Evolutionary conservation across 2,888 invertebrate genomes (phyloP).

Genomic region (Habroteleia sp.): DNA sequence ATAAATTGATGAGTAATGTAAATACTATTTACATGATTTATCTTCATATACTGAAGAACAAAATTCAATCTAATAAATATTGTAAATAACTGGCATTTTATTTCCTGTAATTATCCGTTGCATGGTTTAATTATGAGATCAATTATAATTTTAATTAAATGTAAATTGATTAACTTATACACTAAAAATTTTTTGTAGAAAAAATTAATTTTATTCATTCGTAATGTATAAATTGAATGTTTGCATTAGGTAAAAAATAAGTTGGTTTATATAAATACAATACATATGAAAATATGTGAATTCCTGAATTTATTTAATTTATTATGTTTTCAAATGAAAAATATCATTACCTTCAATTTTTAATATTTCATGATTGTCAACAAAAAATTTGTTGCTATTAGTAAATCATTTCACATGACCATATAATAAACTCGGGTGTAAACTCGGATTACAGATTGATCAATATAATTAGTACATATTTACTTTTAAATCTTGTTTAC

Average conservation of each 20-base stretch:
- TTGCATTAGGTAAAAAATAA: not conserved
- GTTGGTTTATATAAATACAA: too few species aligned
- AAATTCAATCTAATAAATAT: constrained; percentile 16
- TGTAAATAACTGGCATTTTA: constrained; percentile 18
- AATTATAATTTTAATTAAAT: too few species aligned
- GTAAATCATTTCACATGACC: not conserved
- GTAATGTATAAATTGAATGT: not conserved
- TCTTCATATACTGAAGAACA: not conserved
- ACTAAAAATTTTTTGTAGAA: too few species aligned
- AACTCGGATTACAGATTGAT: constrained; percentile 6
- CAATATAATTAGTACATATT: not conserved
- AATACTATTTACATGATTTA: constrained; percentile 23
- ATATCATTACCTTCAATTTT: not conserved
- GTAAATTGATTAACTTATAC: too few species aligned
- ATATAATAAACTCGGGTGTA: too few species aligned
- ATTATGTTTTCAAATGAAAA: too few species aligned
- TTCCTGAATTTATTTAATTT: too few species aligned
- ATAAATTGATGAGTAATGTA: constrained; percentile 16
- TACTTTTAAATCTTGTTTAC: too few species aligned
- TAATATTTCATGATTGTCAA: constrained; percentile 3
- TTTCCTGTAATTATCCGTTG: constrained; percentile 10
- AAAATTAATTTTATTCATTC: not conserved
- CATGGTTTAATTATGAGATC: constrained; percentile 13
- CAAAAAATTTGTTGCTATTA: not conserved
- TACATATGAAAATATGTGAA: too few species aligned